Evolutionary conservation across 1,140 invertebrate species (phyloP), one percentile per base, ranked within the genome.

Genomic region (Ctenoplectra terminalis): DNA sequence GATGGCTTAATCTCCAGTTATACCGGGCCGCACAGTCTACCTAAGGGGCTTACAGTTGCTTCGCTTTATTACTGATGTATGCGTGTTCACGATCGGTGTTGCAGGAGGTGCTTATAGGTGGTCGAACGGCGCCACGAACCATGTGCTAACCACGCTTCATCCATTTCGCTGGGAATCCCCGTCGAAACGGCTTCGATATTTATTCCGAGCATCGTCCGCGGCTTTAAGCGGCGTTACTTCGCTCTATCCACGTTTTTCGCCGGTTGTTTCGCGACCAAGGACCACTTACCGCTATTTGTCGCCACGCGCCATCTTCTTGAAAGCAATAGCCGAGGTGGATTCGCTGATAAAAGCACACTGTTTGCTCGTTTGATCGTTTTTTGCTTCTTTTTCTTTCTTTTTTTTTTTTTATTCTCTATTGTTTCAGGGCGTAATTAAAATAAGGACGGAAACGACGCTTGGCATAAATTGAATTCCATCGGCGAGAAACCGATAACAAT

Each of bases 151-250:
- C 80, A 81, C 72, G 74, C 50, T 84, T 77, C 77, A 60, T 81
- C 77, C 75, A 87, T 80, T 87, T 61, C 56, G 48, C 67, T 67
- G 46, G 56, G 76, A 50, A 83, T 84, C 72, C 63, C 40, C 48
- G 67, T 29, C 34, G 60, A 83, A 85, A 76, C 71, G 23, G 23
- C 72, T 52, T n/a, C 75, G 73, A 88, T 87, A 91, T 90, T 91
- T 90, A 91, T 91, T 90, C 90, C 88, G 52, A 83, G 78, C 85
- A 77, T 89, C 85, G 88, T 72, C 64, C 86, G 70, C 64, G 77
- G 87, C 87, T 89, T 89, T 84, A 88, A 88, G 31, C 81, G 74
- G 75, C 77, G 81, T 88, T 77, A 81, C 54, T 56, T 43, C 34
- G 46, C 50, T 43, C 48, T 46, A 46, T 34, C n/a, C 20, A 1